Base-by-base conservation (phyloP, 2,113 vertebrate genomes). In the Notothenia coriiceps region DNA sequence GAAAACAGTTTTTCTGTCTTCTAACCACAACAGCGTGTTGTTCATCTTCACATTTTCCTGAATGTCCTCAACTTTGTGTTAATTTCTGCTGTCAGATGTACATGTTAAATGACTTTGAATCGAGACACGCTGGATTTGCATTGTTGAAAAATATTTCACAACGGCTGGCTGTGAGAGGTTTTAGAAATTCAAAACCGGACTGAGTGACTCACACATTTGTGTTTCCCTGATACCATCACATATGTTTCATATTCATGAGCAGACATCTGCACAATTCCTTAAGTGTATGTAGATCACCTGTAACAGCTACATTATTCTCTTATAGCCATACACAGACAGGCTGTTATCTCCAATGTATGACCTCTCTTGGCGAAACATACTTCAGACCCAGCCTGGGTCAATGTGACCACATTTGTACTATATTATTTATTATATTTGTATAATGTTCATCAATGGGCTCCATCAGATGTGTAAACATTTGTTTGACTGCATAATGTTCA, bases 171-270 rank as follows among this genome's bases (percentile, higher is more conserved):
- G 46, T 13, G 59, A 64, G 44, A 43, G 40, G 6, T 43, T 79
- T 75, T 40, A 78, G 22, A 74, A 49, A 78, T 88, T 70, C 55
- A 75, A 44, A 65, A 5, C 22, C 57, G 40, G 69, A 47, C 29
- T 44, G 71, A 79, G 83, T 4, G 29, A 62, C 74, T 78, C 40
- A 12, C 18, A 72, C 68, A 61, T 77, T 68, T 57, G n/a, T 81
- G 63, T 57, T 33, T 70, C 46, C 54, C 10, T 17, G 64, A 77
- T 79, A 69, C n/a, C 63, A 65, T 86, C 67, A 77, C 44, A 51
- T 57, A 22, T 44, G 69, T 70, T 86, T 75, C 64, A 74, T 77
- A 73, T 74, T 82, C 63, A 76, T 35, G 57, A 74, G 25, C 22
- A 29, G 68, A 56, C 64, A 47, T 61, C 35, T 56, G 56, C 71